These are phyloP conservation scores for Okapia johnstoni DNA, from an alignment of 2,113 vertebrate genomes.

Conservation along the genomic window DNA sequence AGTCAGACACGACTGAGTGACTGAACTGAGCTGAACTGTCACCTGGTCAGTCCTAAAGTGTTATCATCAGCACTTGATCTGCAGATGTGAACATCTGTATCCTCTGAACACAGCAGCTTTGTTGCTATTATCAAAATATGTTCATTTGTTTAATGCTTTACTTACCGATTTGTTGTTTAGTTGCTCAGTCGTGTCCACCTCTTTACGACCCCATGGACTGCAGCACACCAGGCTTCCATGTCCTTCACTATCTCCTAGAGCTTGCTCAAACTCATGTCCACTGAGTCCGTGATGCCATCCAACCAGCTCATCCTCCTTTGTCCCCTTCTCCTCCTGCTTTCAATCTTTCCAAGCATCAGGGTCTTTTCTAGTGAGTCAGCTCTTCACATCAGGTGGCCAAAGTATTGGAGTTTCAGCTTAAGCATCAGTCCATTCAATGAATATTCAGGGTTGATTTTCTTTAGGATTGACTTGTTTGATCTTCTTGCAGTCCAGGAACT, in stretches of 20 bases:
- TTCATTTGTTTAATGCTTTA: neutral
- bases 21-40: no score
- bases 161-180: accelerated
- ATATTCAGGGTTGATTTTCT: no score
- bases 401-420: no score
- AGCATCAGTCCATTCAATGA: accelerated
- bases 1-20: no score
- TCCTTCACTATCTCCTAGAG: accelerated
- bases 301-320: accelerated
- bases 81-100: accelerated
- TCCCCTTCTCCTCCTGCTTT: accelerated
- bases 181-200: accelerated
- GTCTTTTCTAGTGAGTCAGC: no score
- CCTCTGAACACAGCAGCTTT: accelerated
- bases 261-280: accelerated
- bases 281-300: accelerated
- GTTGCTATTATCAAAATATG: neutral
- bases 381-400: no score
- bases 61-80: neutral
- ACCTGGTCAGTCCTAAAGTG: neutral
- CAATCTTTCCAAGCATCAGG: no score
- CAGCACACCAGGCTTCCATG: no score
- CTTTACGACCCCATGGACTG: accelerated
- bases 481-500: no score
- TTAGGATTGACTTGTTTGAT: no score